Evolutionary conservation across 2,797 vertebrate genomes (phyloP), one percentile per base, ranked within the genome.

Genomic region (Ciconia nigra): DNA sequence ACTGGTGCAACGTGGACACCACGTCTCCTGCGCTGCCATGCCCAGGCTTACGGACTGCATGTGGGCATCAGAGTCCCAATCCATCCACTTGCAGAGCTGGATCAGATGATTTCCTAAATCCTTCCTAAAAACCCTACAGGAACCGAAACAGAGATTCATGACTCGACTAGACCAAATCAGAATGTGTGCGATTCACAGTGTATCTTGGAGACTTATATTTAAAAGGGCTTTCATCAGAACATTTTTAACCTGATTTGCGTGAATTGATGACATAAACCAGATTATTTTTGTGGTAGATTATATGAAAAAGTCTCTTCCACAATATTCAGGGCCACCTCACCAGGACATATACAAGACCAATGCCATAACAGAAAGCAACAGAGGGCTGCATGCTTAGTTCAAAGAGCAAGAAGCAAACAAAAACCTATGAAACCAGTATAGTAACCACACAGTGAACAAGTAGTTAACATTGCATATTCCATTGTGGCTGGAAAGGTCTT

Each of bases 1-100:
- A 33, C 37, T 10, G n/a, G 18, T 26, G 9, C 26, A 13, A 29
- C 0, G 0, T 5, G 54, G 37, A 11, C 24, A 35, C 18, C 18
- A 5, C 0, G 0, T 13, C 26, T 52, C 57, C 52, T 11, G 9
- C 2, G 1, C 9, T 25, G 66, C 39, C 9, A 6, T 20, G 25
- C 7, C 35, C 62, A 24, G 41, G 18, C 29, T 78, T 33, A 35
- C 1, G 2, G 35, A 25, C 15, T 10, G 19, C 26, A 18, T 0
- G 0, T 11, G 33, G 54, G 20, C 3, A 3, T 35, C 28, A 16
- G 37, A 44, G 61, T 14, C n/a, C 29, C 26, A 12, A 5, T 7
- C 13, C 28, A 6, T 8, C 33, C 24, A 15, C n/a, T 46, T 33
- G 39, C 12, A 44, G 21, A 79, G 25, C 4, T 37, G 39, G 21